Evolutionary conservation across 2,113 vertebrate genomes (phyloP), one percentile per base, ranked within the genome.

Genomic region (Trochalopteron elliotii): DNA sequence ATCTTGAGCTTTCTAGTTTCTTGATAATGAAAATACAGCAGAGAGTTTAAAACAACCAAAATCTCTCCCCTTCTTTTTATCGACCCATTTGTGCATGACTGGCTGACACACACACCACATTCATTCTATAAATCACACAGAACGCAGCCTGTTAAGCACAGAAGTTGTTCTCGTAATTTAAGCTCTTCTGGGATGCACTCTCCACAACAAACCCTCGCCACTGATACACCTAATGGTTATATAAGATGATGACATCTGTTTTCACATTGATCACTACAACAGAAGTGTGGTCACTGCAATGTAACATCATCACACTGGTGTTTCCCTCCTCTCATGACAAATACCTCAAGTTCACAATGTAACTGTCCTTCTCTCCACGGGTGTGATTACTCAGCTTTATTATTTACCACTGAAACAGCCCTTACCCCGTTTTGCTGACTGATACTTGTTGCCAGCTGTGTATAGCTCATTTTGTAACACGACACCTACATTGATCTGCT

Each of bases 401-500:
- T 37, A 39, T 44, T 56, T 11, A 37, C 9, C 11, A 5, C 8
- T 4, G 52, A 30, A 22, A 24, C 6, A 31, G 28, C 47, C 40
- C 70, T 35, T 12, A 44, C 5, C 49, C 47, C 35, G 4, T 27
- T 37, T 24, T 25, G 39, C 1, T 21, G 16, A 15, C 31, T 9
- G 30, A 52, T 28, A 50, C 37, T 42, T 64, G 84, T 53, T 70
- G n/a, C 37, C 59, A 82, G 37, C 28, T 7, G 23, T 2, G 44
- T 3, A 1, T 1, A 37, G 0, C 25, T 11, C 18, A 6, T 23
- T 57, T 47, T 49, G 52, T 65, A n/a, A 40, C 33, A 12, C 18
- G 7, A 11, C 44, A 97, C 99, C 98, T 98, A 99, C 99, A 4
- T 99, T 99, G 90, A 99, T 99, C 97, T 99, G 99, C 94, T 99